phyloP scores from a whole-genome alignment of 2,113 vertebrate species.

The Ornithorhynchus anatinus region DNA sequence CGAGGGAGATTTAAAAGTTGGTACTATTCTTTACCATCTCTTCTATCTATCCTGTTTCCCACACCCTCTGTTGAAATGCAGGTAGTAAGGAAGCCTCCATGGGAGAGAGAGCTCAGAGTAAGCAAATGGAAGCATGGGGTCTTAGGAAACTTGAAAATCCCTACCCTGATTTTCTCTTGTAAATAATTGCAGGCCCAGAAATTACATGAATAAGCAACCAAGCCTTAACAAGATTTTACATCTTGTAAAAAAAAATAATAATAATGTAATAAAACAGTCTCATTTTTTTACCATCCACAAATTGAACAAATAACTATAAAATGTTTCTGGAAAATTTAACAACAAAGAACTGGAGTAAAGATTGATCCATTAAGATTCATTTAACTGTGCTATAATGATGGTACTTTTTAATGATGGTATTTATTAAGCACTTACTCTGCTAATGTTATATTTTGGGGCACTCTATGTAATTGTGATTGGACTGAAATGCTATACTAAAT shows the following conservation, averaged over 20 bases:
- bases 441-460: constrained; percentile 32
- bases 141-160: no score
- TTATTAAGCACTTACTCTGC: no score
- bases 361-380: constrained; percentile 43
- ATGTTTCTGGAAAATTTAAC: constrained; percentile 57
- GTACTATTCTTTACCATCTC: no score
- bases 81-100: no score
- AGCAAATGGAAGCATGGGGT: no score
- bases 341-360: constrained; percentile 42
- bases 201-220: constrained; percentile 10
- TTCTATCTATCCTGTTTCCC: no score
- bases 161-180: no score
- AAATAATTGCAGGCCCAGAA: background rate
- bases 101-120: no score
- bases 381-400: constrained; percentile 21
- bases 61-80: no score
- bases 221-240: constrained; percentile 30
- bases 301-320: constrained; percentile 38
- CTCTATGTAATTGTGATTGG: constrained; percentile 42
- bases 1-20: no score
- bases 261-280: constrained; percentile 40
- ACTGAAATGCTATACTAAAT: constrained; percentile 37
- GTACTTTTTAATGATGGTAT: no score
- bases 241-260: constrained; percentile 33
- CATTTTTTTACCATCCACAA: constrained; percentile 44